These are phyloP conservation scores for Mythimna albipuncta DNA, from an alignment of 2,888 invertebrate genomes.

Conservation along the genomic window DNA sequence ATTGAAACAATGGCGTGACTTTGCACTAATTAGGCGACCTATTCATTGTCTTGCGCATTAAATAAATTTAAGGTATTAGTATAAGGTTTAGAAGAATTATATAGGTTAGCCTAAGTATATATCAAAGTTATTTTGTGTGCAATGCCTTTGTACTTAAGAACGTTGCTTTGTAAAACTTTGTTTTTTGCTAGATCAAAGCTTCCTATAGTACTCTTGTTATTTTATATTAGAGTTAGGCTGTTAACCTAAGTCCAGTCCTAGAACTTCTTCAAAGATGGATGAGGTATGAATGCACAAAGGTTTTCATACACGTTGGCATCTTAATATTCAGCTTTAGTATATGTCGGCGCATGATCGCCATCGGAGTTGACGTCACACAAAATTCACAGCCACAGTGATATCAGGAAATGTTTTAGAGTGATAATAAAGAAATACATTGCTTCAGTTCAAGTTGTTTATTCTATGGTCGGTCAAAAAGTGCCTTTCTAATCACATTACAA, in stretches of 20 bases:
- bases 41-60: constrained; percentile 47
- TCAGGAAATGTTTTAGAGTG: too few relatives aligned
- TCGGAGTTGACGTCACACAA: too few relatives aligned
- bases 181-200: neutral
- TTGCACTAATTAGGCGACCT: constrained; percentile 42
- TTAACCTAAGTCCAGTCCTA: neutral
- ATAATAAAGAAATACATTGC: too few relatives aligned
- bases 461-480: too few relatives aligned
- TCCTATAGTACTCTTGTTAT: neutral
- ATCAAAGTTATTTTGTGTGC: neutral
- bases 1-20: constrained; percentile 38
- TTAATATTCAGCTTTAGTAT: neutral
- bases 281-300: neutral
- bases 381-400: too few relatives aligned
- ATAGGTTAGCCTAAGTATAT: neutral
- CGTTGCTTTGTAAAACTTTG: neutral
- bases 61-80: constrained; percentile 18
- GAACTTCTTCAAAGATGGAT: neutral
- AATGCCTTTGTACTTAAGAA: neutral
- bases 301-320: neutral
- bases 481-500: too few relatives aligned
- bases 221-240: neutral
- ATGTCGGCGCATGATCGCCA: too few relatives aligned
- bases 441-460: too few relatives aligned
- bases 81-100: constrained; percentile 19